Evolutionary conservation across 2,888 invertebrate species (phyloP), one percentile per base, ranked within the genome.

Genomic region (Himalopsyche anomala): DNA sequence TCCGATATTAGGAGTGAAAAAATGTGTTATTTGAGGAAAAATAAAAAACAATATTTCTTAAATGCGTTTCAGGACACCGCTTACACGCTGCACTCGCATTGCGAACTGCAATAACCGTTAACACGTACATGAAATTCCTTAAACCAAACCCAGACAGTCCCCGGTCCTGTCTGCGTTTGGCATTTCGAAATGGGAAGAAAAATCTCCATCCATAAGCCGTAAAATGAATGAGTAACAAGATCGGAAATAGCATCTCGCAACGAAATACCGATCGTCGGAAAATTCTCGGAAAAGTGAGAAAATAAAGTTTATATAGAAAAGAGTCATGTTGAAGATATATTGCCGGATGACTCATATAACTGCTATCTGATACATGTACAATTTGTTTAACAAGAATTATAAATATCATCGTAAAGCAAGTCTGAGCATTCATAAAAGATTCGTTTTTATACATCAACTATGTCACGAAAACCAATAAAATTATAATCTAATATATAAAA

Each of bases 91-190:
- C 62, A 62, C 36, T 80, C 80, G 40, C 42, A 38, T 9, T 38
- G 42, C 51, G 15, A 80, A 28, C 38, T 45, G 69, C 86, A 86
- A 86, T 86, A 86, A 86, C 86, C 86, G 84, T 86, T 86, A 84
- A 84, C 86, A 86, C 86, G 86, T 84, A 84, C 56, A 56, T 38
- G 36, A 82, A 81, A 86, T 86, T 84, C 69, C 17, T 69, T 42
- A 45, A 84, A 45, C 42, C 62, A 54, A 81, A 55, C 80, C 42
- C 54, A 80, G 42, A 40, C 80, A 82, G 82, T 42, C 40, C 62
- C 54, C 84, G 19, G 6, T 19, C 40, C 42, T 40, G 51, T 45
- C 28, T 81, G 51, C 15, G 54, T 28, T 45, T 51, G 81, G 28
- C 28, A 45, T 81, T 81, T 51, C 51, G 11, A 51, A 28, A 42